Evolutionary conservation across 2,888 invertebrate species (phyloP).

Genomic region (Oscheius sp.): DNA sequence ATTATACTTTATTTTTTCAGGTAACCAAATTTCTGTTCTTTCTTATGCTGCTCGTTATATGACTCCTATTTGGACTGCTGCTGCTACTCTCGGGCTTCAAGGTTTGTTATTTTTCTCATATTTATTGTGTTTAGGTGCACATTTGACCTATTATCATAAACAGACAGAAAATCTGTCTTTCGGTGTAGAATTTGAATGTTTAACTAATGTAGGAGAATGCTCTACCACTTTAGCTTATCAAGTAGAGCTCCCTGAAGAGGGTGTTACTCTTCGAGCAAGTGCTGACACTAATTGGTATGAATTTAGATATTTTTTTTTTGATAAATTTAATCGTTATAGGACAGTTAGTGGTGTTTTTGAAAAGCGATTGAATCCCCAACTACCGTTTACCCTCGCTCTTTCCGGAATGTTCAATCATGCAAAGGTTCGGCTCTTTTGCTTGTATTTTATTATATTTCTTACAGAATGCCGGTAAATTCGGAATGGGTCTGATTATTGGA

Average conservation of each 20-base stretch:
- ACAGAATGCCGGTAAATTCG: constrained; percentile 80
- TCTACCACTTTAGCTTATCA: constrained; percentile 92
- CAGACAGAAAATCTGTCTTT: constrained; percentile 80
- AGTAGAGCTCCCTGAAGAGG: constrained; percentile 89
- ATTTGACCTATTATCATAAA: constrained; percentile 91
- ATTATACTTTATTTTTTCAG: constrained; percentile 76
- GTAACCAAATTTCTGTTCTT: constrained; percentile 84
- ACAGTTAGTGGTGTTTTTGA: constrained; percentile 89
- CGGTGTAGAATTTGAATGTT: constrained; percentile 88
- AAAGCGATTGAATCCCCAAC: constrained; percentile 84
- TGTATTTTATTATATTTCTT: not conserved
- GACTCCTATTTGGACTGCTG: constrained; percentile 57
- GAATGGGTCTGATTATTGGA: constrained; percentile 92
- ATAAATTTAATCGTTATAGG: constrained; percentile 31
- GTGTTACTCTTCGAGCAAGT: constrained; percentile 90
- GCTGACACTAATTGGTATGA: constrained; percentile 85
- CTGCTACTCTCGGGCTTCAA: constrained; percentile 53
- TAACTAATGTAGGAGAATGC: constrained; percentile 71
- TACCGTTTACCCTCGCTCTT: constrained; percentile 91
- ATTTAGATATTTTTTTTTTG: not conserved
- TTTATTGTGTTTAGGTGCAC: constrained; percentile 72
- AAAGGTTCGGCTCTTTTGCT: constrained; percentile 78
- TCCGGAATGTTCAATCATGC: constrained; percentile 91
- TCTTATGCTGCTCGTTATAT: constrained; percentile 85
- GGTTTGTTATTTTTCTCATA: constrained; percentile 28